phyloP scores from a whole-genome alignment of 2,797 vertebrate genomes.

The Hypotaenidia okinawae region DNA sequence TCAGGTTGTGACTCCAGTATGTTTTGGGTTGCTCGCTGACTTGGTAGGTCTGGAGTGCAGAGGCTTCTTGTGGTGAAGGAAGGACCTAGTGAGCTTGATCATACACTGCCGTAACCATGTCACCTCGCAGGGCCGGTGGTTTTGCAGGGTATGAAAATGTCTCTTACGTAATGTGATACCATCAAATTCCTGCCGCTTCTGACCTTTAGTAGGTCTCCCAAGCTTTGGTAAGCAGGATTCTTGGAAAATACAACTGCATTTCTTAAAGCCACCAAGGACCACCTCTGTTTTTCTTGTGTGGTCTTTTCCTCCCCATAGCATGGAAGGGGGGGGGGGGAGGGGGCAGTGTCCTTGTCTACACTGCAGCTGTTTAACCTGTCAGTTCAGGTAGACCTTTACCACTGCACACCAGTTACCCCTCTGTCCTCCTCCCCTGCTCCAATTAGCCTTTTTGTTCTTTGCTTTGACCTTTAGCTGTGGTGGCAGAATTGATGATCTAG shows the following conservation, averaged over 20 bases:
- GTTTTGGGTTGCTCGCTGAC: not conserved
- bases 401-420: not conserved
- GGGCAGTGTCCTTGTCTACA: not conserved
- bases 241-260: not conserved
- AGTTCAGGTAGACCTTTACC: not conserved
- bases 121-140: not conserved
- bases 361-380: not conserved
- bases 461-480: not conserved
- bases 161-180: not conserved
- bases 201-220: slow-evolving; percentile 5
- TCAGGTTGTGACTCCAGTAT: not conserved
- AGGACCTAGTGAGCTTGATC: not conserved
- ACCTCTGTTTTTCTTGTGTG: not conserved
- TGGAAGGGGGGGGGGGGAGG: no score
- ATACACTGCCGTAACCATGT: not conserved
- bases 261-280: not conserved
- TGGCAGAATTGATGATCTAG: not conserved
- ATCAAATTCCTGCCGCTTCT: not conserved
- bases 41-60: not conserved
- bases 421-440: not conserved
- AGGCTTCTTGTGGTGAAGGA: not conserved
- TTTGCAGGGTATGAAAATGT: not conserved
- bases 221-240: not conserved
- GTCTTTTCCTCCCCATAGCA: not conserved
- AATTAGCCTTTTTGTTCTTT: not conserved